phyloP scores from a whole-genome alignment of 1,140 invertebrate genomes.

The Anoplophora glabripennis region DNA sequence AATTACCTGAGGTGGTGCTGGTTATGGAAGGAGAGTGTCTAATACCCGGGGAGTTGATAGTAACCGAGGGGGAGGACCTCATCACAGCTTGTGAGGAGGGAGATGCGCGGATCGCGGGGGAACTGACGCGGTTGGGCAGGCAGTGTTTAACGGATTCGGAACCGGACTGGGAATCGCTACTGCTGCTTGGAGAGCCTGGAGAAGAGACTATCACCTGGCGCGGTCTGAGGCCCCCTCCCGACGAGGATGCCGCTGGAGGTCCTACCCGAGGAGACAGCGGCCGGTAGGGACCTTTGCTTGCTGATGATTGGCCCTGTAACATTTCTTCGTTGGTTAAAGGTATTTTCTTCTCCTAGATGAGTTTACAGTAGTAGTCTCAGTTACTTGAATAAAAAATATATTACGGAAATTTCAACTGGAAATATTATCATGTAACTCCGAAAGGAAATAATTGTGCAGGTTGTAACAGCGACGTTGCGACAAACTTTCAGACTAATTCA shows the following conservation, averaged over 20 bases:
- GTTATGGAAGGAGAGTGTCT: conserved; percentile 44
- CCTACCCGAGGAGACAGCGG: conserved; percentile 58
- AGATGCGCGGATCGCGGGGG: conserved; percentile 40
- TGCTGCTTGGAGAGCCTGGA: conserved; percentile 70
- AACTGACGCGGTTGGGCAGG: conserved; percentile 43
- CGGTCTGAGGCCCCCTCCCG: conserved; percentile 44
- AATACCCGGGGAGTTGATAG: conserved; percentile 27
- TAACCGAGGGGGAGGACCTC: conserved; percentile 37
- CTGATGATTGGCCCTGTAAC: conserved; percentile 61
- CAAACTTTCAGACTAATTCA: no score
- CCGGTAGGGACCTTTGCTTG: conserved; percentile 61
- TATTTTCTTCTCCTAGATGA: no score
- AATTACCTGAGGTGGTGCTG: conserved; percentile 40
- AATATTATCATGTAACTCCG: no score
- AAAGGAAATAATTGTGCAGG: no score
- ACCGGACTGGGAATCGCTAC: conserved; percentile 62
- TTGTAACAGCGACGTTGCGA: no score
- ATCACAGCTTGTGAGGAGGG: conserved; percentile 32
- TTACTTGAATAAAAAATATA: no score
- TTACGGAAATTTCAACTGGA: no score
- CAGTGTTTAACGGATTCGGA: conserved; percentile 67
- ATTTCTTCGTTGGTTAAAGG: not conserved
- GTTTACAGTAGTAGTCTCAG: no score
- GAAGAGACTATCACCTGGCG: conserved; percentile 71
- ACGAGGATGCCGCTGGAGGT: conserved; percentile 31